Percentiles rank a stretch among this genome's conserved stretches.
These are phyloP conservation scores for Gyps fulvus DNA, from an alignment of 2,113 vertebrate genomes.

Conservation along the genomic window DNA sequence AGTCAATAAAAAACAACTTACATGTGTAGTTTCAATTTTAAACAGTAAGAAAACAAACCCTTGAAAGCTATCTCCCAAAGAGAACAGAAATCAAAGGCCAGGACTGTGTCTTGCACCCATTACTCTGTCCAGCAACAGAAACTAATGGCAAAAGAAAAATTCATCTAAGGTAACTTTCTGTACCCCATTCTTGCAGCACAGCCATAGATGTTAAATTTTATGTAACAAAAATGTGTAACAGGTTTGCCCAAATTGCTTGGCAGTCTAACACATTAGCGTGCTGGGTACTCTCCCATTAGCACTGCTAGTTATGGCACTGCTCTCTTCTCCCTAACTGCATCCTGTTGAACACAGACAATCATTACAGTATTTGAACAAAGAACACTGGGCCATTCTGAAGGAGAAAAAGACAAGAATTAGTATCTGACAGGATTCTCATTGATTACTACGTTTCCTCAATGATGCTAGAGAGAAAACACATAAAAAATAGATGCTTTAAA, in stretches of 20 bases:
- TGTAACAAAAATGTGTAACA: constrained; percentile 9
- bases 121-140: constrained; percentile 46
- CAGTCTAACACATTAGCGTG: background rate
- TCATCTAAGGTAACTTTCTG: background rate
- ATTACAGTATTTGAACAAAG: background rate
- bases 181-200: background rate
- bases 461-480: background rate
- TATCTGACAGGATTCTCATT: background rate
- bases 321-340: background rate
- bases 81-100: constrained; percentile 23
- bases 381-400: background rate
- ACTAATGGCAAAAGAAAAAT: background rate
- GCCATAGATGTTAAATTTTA: background rate
- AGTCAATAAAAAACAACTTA: background rate
- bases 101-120: background rate
- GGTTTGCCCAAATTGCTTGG: constrained; percentile 17
- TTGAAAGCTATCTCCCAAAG: constrained; percentile 8
- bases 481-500: background rate
- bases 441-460: background rate
- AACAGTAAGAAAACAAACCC: constrained; percentile 21
- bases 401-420: background rate
- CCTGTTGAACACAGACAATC: background rate
- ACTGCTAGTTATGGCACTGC: background rate
- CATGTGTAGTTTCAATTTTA: background rate
- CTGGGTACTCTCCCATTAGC: background rate